Base-by-base conservation (phyloP, 2,113 vertebrate genomes). In the Sturnira hondurensis region DNA sequence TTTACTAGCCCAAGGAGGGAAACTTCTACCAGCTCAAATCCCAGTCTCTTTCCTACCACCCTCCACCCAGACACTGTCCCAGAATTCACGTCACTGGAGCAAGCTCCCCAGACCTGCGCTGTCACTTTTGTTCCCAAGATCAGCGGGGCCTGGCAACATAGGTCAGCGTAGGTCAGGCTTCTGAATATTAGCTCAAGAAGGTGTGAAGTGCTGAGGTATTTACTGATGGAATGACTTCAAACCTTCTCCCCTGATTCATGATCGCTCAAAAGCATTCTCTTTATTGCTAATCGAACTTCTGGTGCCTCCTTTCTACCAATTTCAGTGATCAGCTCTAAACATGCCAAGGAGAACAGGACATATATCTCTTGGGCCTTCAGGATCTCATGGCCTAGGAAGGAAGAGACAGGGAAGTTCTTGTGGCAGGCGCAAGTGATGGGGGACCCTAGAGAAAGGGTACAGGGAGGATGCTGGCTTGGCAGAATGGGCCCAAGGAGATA, bases 71-170 rank as follows among this genome's bases (percentile, higher is more conserved):
- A 36, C 8, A 10, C 22, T 16, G 2, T 17, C n/a, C 31, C 12
- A 8, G 65, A 88, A 76, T 2, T 5, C 6, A 41, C 7, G 22
- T 2, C 33, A 15, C 13, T 24, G 38, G 15, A 7, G 5, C 45
- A 28, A 0, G 28, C 6, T 45, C 16, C 2, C 31, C 4, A 38
- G 6, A 36, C 24, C 41, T 7, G 11, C 22, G 12, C 3, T 8
- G 11, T 33, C 26, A 2, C 19, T 16, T 80, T 56, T 56, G 15
- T 22, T 10, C 41, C 43, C 43, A 8, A 10, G 20, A 14, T 45
- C 7, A 0, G 3, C 33, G 2, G 12, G 36, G 17, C 3, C 26
- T 52, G 58, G 31, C 89, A 63, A 85, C 0, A 4, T 5, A 52
- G 50, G 50, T 52, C 50, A 56, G 1, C 31, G 4, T 4, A 12